Percentiles rank a stretch among this genome's conserved stretches.
These are phyloP conservation scores for Crotalus horridus DNA, from an alignment of 2,113 vertebrate genomes.

Conservation along the genomic window DNA sequence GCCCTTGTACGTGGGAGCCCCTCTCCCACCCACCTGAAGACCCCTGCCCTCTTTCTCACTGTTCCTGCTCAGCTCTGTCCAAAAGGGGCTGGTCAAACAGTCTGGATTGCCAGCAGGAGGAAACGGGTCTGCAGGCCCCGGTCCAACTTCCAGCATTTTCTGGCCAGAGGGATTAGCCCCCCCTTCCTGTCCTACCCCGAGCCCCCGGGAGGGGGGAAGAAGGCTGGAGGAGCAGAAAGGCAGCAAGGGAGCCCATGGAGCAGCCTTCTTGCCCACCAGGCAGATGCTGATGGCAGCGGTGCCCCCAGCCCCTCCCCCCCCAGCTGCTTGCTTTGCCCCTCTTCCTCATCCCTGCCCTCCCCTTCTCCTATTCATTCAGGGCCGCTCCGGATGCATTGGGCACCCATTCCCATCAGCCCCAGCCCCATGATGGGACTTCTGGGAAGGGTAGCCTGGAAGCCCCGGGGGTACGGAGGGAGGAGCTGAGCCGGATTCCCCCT, in stretches of 20 bases:
- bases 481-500: background rate
- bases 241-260: background rate
- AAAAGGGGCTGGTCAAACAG: background rate
- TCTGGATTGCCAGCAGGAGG: background rate
- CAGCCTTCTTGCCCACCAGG: background rate
- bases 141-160: background rate
- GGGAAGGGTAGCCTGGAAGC: background rate
- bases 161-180: background rate
- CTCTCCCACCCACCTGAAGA: background rate
- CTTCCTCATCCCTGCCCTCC: background rate
- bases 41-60: background rate
- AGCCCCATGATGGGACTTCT: background rate
- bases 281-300: too few species aligned
- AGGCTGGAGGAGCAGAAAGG: background rate
- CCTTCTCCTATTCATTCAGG: background rate
- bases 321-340: background rate
- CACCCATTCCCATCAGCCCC: background rate
- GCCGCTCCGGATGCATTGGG: background rate
- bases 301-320: too few species aligned
- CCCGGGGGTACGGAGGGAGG: background rate
- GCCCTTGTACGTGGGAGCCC: constrained; percentile 63
- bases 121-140: background rate
- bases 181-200: background rate
- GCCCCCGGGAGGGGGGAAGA: background rate
- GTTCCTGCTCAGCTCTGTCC: background rate